A percentile compares a stretch with the other conserved stretches of the same genome.
phyloP scores from a whole-genome alignment of 2,113 vertebrate genomes.

The Polyodon spathula region DNA sequence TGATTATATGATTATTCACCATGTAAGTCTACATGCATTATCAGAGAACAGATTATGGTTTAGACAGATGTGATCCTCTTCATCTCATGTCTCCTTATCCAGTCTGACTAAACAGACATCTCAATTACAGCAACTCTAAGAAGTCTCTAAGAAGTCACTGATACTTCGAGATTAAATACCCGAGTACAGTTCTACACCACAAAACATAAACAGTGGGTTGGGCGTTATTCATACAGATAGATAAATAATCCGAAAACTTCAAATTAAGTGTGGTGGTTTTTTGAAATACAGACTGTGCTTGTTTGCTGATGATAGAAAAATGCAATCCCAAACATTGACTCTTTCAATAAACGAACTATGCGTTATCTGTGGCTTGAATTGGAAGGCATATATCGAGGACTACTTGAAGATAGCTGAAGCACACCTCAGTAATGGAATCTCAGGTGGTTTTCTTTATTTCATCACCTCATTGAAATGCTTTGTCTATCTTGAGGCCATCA shows the following conservation, averaged over 20 bases:
- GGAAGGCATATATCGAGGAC: not conserved
- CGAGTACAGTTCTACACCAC: not conserved
- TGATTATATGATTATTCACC: no score
- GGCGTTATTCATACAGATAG: constrained; percentile 1
- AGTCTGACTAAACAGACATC: constrained; percentile 40
- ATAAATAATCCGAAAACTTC: no score
- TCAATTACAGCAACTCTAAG: constrained; percentile 33
- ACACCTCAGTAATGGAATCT: constrained; percentile 38
- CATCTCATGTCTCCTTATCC: constrained; percentile 31
- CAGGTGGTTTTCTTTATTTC: constrained; percentile 71
- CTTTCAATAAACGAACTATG: no score
- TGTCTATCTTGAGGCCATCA: constrained; percentile 72
- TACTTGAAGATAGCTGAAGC: constrained; percentile 1
- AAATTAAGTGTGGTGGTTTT: no score
- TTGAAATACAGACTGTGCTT: no score
- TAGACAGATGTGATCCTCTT: constrained; percentile 35
- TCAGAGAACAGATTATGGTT: constrained; percentile 34
- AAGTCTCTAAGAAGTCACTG: constrained; percentile 37
- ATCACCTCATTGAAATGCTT: constrained; percentile 82
- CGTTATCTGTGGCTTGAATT: not conserved
- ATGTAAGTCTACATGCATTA: not conserved
- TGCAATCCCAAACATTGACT: no score
- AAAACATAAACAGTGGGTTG: constrained; percentile 1
- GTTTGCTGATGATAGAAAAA: no score
- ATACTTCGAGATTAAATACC: constrained; percentile 37